Conservation (phyloP, 1,140 invertebrate species). For the Berghia stephanieae region DNA sequence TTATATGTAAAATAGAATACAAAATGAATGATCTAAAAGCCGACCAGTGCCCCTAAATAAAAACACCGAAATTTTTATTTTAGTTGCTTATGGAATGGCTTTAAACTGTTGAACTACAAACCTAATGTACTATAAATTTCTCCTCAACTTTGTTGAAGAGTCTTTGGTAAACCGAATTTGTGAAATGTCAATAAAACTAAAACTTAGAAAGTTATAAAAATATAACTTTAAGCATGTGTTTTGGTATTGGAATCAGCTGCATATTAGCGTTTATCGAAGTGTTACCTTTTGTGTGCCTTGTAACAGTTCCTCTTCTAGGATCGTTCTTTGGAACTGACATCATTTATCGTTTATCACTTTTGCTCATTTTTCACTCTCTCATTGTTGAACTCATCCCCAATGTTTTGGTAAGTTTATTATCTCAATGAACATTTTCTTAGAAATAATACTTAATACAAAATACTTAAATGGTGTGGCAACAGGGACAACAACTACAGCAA, state of each 20-base stretch:
- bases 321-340: conserved; percentile 11
- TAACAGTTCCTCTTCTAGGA: background rate
- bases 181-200: no score
- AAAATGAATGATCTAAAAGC: no score
- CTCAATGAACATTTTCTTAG: background rate
- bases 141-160: no score
- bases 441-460: background rate
- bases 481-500: background rate
- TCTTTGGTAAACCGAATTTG: no score
- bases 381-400: background rate
- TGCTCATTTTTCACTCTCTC: conserved; percentile 5
- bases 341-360: conserved; percentile 16
- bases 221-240: no score
- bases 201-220: no score
- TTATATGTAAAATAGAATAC: no score
- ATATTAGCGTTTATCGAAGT: background rate
- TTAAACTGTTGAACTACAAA: no score
- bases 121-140: no score
- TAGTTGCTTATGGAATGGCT: no score
- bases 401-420: background rate
- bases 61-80: no score
- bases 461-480: background rate
- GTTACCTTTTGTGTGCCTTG: background rate
- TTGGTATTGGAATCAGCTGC: background rate
- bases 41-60: no score